Conservation (phyloP, 2,113 vertebrate genomes). For the Gavia stellata region DNA sequence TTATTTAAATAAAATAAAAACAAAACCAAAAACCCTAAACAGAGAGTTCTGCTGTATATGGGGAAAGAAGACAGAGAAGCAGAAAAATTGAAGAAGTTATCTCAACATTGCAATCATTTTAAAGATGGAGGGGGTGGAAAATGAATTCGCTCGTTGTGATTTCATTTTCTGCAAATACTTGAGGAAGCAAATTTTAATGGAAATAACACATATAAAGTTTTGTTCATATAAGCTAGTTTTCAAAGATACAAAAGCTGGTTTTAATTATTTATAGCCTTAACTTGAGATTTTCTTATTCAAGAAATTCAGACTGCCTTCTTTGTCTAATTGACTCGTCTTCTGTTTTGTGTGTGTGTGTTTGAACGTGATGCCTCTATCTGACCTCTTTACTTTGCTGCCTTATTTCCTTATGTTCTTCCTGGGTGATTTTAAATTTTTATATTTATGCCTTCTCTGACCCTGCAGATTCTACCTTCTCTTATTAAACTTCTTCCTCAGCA, state of each 20-base stretch:
- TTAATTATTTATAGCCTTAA: not conserved
- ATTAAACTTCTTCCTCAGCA: not conserved
- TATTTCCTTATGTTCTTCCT: not conserved
- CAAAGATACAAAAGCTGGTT: not conserved
- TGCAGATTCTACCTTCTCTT: not conserved
- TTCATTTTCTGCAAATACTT: not conserved
- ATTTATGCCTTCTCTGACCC: not conserved
- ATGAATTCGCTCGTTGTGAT: not conserved
- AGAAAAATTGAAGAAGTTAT: not conserved
- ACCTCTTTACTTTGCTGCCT: not conserved
- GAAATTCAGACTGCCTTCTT: not conserved
- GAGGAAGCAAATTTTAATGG: not conserved
- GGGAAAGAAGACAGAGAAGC: not conserved
- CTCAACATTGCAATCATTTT: not conserved
- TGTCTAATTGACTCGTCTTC: not conserved
- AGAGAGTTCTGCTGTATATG: not conserved
- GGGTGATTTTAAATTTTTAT: not conserved
- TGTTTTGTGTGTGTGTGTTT: not conserved
- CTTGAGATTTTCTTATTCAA: not conserved
- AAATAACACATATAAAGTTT: not conserved
- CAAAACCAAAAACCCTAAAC: not conserved
- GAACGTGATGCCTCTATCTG: not conserved
- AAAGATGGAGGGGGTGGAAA: accelerated
- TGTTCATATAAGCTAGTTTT: not conserved
- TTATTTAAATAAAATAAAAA: not conserved